Evolutionary conservation across 2,113 vertebrate genomes (phyloP).

Genomic region (Neomonachus schauinslandi): DNA sequence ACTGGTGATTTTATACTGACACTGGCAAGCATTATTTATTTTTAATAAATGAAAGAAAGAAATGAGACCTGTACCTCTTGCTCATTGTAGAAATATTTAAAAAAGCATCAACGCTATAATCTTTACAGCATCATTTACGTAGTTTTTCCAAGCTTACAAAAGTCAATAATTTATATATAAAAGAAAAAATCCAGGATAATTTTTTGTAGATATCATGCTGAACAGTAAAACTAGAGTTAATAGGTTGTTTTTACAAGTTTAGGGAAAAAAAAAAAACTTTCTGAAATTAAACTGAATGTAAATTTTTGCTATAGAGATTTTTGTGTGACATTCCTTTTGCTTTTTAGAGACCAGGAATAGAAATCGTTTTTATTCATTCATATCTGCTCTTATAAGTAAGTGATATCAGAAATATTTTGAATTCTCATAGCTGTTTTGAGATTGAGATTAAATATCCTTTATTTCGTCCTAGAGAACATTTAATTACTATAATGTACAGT

Average conservation of each 20-base stretch:
- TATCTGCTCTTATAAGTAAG: background rate
- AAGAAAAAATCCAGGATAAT: background rate
- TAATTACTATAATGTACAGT: background rate
- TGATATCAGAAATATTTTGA: background rate
- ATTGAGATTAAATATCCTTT: slow-evolving; percentile 39
- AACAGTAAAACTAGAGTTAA: background rate
- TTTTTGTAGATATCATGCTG: background rate
- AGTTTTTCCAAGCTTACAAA: background rate
- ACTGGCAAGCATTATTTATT: background rate
- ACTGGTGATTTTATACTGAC: background rate
- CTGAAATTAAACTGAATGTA: background rate
- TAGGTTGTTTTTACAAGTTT: background rate
- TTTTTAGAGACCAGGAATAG: slow-evolving; percentile 26
- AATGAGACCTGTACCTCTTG: background rate
- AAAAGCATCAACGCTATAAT: background rate
- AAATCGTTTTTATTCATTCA: background rate
- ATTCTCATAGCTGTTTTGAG: background rate
- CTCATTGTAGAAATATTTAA: background rate
- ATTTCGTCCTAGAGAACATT: background rate
- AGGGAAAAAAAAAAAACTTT: background rate
- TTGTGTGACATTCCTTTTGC: slow-evolving; percentile 52
- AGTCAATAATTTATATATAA: background rate
- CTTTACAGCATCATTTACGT: background rate
- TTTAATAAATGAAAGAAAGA: slow-evolving; percentile 12
- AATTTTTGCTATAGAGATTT: background rate